Percentiles rank a stretch among this genome's conserved stretches.
Conservation (phyloP, 2,113 vertebrate species). For the Otus sunia region DNA sequence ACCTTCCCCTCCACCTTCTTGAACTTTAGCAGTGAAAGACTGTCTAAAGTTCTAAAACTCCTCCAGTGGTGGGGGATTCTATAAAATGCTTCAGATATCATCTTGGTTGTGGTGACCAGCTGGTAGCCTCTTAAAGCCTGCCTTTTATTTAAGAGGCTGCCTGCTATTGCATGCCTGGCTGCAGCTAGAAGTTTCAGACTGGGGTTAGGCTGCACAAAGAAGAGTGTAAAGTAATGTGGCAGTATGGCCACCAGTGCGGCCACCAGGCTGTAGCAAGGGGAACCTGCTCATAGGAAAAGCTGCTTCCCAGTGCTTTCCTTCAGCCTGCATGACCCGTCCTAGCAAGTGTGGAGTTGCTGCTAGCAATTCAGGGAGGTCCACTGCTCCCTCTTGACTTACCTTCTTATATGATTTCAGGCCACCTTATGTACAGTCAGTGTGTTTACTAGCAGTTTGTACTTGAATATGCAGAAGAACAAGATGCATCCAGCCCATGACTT, state of each 20-base stretch:
- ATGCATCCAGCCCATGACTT: background rate
- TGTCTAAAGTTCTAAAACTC: background rate
- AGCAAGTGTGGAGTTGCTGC: rapidly evolving
- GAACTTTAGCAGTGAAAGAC: background rate
- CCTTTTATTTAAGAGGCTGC: background rate
- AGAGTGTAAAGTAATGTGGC: background rate
- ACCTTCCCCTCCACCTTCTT: rapidly evolving
- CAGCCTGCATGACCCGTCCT: rapidly evolving
- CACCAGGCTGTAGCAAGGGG: background rate
- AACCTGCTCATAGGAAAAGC: background rate
- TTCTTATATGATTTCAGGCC: background rate
- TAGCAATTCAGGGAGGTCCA: background rate
- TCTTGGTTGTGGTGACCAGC: background rate
- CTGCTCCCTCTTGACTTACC: background rate
- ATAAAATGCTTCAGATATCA: background rate
- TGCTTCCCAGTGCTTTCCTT: background rate
- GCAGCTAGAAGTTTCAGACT: background rate
- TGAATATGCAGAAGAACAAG: background rate
- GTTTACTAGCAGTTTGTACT: background rate
- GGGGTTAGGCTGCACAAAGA: background rate
- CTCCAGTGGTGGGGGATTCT: background rate
- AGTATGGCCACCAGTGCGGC: background rate
- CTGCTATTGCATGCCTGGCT: background rate
- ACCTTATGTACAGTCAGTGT: rapidly evolving
- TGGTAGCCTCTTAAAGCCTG: background rate